Evolutionary conservation across 2,797 vertebrate genomes (phyloP), one percentile per base, ranked within the genome.

Genomic region (Hemibagrus guttatus): DNA sequence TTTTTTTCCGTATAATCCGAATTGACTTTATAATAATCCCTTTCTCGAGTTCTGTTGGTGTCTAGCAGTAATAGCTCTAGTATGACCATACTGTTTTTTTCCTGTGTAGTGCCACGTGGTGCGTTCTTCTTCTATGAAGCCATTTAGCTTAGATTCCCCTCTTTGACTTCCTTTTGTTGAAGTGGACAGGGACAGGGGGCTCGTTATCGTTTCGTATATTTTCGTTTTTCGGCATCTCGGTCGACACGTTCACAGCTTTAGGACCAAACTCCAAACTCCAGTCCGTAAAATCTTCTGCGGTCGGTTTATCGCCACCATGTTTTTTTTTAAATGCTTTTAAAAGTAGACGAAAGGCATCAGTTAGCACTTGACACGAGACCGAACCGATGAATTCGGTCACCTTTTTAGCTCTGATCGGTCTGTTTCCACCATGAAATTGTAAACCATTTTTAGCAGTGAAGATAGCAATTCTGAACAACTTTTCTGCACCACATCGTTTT

Each of bases 361-460:
- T 92, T 92, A 96, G 96, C 96, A 95, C 96, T 97, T 95, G 95
- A 94, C 92, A 90, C 92, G 49, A 52, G 54, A 74, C 0, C 1
- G 64, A 80, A 12, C 64, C 59, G 89, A 75, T 54, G 17, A 16
- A 76, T 54, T 21, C 16, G 21, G 28, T 84, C 83, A 68, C 42
- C 90, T 84, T 91, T 91, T 90, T 84, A 90, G 86, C 89, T 91
- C 91, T 85, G 69, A 89, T 90, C 78, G 46, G 68, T 72, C 74
- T 28, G n/a, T 87, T 76, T 86, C 31, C 81, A 58, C 63, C 85
- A 85, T 76, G 35, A 17, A 23, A 81, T 92, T 90, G 89, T 86
- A 91, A 87, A 86, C 16, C 74, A 6, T 80, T 92, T 93, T 89
- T 89, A 89, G 86, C 91, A 88, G 86, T 87, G 86, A 87, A 84